Evolutionary conservation across 2,113 vertebrate species (phyloP).

Genomic region (Sisor rabdophorus): DNA sequence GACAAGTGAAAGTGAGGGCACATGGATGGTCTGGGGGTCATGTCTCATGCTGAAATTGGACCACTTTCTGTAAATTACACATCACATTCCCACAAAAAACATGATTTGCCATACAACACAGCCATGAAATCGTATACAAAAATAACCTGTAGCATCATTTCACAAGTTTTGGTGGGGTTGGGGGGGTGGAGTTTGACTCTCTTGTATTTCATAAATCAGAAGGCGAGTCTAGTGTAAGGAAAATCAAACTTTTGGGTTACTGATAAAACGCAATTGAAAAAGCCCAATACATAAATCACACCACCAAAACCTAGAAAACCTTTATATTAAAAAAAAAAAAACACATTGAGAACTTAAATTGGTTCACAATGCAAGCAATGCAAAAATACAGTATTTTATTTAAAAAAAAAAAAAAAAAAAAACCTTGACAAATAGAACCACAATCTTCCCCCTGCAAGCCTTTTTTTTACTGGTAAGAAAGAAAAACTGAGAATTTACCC

Average conservation of each 20-base stretch:
- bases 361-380: conserved; percentile 78
- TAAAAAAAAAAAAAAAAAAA: conserved; percentile 68
- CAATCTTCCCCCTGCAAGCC: conserved; percentile 69
- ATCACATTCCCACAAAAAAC: conserved; percentile 78
- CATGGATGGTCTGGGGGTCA: conserved; percentile 65
- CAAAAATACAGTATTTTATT: conserved; percentile 70
- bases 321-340: conserved; percentile 78
- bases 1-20: conserved; percentile 92
- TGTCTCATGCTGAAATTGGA: conserved; percentile 64
- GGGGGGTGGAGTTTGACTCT: conserved; percentile 50
- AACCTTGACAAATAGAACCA: conserved; percentile 76
- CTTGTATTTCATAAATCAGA: conserved; percentile 65
- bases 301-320: conserved; percentile 73
- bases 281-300: conserved; percentile 81
- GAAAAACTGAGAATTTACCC: conserved; percentile 64
- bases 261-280: conserved; percentile 77
- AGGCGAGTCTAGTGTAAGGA: conserved; percentile 60
- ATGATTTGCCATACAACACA: conserved; percentile 83
- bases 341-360: conserved; percentile 77
- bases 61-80: conserved; percentile 75
- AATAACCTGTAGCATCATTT: conserved; percentile 75
- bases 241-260: conserved; percentile 59
- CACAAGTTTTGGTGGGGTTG: conserved; percentile 61
- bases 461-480: conserved; percentile 46
- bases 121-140: conserved; percentile 77